Evolutionary conservation across 2,888 invertebrate species (phyloP), one percentile per base, ranked within the genome.

Genomic region (Cheilosia pagana): DNA sequence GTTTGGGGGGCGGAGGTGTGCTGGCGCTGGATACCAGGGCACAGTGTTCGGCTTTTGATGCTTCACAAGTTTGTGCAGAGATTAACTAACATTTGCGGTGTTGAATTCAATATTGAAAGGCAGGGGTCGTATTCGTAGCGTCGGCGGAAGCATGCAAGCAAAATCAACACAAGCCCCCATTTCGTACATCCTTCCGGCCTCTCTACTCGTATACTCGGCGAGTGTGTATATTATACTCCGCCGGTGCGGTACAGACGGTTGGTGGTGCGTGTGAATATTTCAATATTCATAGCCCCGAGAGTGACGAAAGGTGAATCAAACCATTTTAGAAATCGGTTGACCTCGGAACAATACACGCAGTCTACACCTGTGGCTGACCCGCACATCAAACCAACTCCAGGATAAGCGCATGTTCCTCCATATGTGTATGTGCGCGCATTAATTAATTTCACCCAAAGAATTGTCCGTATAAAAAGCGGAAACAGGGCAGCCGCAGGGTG

Each of bases 41-140:
- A 67, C 59, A 81, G 81, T 85, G 85, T 85, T 85, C 81, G 67
- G 81, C 85, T 85, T 85, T 85, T 81, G 85, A 81, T 85, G 85
- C 81, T 85, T 85, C 81, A 81, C 81, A 85, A 85, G 85, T 85
- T 85, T 85, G 85, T 85, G 75, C 71, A 85, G 81, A 81, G 81
- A 81, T 85, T 85, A 85, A 81, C 85, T 76, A 81, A 85, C 85
- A 85, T 85, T 85, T 81, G 76, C 75, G 85, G 81, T 81, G 79
- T 81, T 55, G 81, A 81, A 81, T 81, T 85, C 81, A 85, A 85
- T 76, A 85, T 85, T 81, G 71, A 76, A 85, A 85, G 75, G 81
- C 65, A 76, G 81, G 70, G 75, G 70, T 50, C 43, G 78, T 50
- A 60, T 62, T 65, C 68, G 60, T 59, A 52, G 43, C 57, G 74